Evolutionary conservation across 2,888 invertebrate species (phyloP).

Genomic region (Kuschelorhynchus macadamiae): DNA sequence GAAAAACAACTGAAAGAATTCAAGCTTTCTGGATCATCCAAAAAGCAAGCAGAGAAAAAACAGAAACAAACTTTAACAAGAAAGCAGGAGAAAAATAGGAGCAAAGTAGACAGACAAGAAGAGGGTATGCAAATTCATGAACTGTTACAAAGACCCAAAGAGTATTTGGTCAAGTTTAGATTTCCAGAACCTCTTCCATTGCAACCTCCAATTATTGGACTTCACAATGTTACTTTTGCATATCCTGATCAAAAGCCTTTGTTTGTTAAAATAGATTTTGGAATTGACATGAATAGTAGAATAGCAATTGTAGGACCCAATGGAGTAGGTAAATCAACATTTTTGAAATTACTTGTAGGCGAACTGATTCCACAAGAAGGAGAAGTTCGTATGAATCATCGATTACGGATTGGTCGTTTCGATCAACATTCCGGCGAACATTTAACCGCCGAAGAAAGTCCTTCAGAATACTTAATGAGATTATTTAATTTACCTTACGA

Average conservation of each 20-base stretch:
- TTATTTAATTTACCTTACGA: conserved; percentile 65
- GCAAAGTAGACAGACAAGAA: conserved; percentile 84
- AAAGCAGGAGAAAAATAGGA: conserved; percentile 92
- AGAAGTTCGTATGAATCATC: conserved; percentile 85
- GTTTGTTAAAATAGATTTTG: conserved; percentile 93
- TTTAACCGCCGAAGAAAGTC: conserved; percentile 77
- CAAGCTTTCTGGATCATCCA: conserved; percentile 95
- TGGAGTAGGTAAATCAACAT: conserved; percentile 98
- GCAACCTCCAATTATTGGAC: conserved; percentile 96
- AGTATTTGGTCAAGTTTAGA: conserved; percentile 96
- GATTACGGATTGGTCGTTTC: conserved; percentile 94
- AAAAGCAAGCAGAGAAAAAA: conserved; percentile 96
- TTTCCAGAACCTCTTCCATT: conserved; percentile 96
- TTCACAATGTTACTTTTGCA: conserved; percentile 89
- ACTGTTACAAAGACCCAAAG: conserved; percentile 90
- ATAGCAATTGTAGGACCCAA: conserved; percentile 95
- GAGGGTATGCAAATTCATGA: conserved; percentile 86
- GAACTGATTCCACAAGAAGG: not conserved
- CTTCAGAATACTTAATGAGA: not conserved
- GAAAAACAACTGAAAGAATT: conserved; percentile 96
- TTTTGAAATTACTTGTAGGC: not conserved
- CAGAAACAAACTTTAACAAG: conserved; percentile 92
- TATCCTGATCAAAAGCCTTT: conserved; percentile 85
- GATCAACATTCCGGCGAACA: conserved; percentile 99
- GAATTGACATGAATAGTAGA: conserved; percentile 92